Conservation (phyloP, 2,113 vertebrate species). For the Cynocephalus volans region DNA sequence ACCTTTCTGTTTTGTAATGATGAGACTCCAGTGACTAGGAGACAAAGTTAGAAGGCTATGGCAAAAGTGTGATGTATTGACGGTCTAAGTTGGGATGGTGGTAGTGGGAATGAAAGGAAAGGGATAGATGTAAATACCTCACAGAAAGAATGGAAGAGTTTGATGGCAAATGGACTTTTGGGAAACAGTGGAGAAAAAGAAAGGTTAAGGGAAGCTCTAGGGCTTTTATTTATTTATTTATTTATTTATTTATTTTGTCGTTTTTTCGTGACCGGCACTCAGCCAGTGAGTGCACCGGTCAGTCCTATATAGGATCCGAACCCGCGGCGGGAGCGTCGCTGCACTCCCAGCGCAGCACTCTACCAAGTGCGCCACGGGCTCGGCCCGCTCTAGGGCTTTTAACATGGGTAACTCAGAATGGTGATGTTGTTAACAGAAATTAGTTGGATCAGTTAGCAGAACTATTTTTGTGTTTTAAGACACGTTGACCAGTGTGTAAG, state of each 20-base stretch:
- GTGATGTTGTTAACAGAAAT: conserved; percentile 29
- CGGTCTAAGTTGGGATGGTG: not conserved
- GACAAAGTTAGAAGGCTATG: conserved; percentile 35
- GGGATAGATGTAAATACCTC: not conserved
- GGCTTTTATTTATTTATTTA: too few species aligned
- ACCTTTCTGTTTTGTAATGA: conserved; percentile 34
- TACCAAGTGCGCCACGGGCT: too few species aligned
- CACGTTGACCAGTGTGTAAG: not conserved
- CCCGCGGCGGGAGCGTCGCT: too few species aligned
- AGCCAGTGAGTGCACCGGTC: too few species aligned
- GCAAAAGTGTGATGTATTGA: conserved; percentile 12
- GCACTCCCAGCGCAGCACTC: too few species aligned
- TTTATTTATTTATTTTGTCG: too few species aligned
- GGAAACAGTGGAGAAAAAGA: conserved; percentile 18
- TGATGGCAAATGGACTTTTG: conserved; percentile 11
- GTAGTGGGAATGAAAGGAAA: conserved; percentile 34
- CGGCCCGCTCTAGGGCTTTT: not conserved
- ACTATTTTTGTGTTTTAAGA: conserved; percentile 51
- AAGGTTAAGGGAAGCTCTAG: not conserved
- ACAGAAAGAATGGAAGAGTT: conserved; percentile 39
- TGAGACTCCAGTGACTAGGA: conserved; percentile 2
- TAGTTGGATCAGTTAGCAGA: conserved; percentile 26
- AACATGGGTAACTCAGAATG: conserved; percentile 12
- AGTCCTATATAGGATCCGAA: too few species aligned
- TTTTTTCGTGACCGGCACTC: too few species aligned